Percentiles rank a stretch among this genome's conserved stretches.
phyloP scores from a whole-genome alignment of 2,888 invertebrate species.

The Agriopis aurantiaria region DNA sequence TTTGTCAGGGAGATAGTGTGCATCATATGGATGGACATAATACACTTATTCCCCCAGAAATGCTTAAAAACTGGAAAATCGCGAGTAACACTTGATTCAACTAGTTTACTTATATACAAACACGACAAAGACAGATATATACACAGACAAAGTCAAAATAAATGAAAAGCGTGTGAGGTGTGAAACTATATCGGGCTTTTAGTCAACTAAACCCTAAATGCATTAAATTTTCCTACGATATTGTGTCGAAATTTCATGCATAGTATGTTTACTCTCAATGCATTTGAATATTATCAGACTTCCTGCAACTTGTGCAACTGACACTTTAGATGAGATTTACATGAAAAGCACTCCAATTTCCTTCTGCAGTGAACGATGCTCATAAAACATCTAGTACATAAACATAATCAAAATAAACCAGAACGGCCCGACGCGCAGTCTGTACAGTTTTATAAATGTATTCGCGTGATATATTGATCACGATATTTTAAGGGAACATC shows the following conservation, averaged over 20 bases:
- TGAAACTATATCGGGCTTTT: too few species aligned
- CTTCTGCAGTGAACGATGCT: slow-evolving; percentile 24
- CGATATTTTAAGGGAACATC: slow-evolving; percentile 36
- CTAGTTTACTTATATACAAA: too few species aligned
- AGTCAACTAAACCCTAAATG: too few species aligned
- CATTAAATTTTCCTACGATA: too few species aligned
- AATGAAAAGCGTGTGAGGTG: too few species aligned
- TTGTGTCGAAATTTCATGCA: neutral
- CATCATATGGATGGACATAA: too few species aligned
- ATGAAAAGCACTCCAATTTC: slow-evolving; percentile 21
- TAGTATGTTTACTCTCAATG: neutral
- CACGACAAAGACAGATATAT: too few species aligned
- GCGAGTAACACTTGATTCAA: too few species aligned
- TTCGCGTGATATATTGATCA: slow-evolving; percentile 45
- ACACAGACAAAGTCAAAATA: too few species aligned
- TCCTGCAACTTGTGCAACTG: slow-evolving; percentile 20
- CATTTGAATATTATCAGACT: slow-evolving; percentile 2
- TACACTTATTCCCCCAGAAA: too few species aligned
- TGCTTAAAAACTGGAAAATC: too few species aligned
- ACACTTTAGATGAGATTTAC: slow-evolving; percentile 25
- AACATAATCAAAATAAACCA: slow-evolving; percentile 56
- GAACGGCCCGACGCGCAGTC: slow-evolving; percentile 67
- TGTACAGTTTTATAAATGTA: slow-evolving; percentile 59
- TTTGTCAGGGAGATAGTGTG: too few species aligned
- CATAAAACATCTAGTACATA: slow-evolving; percentile 40